These are phyloP conservation scores for Pangasius krempfi DNA, from an alignment of 2,797 vertebrate genomes.

Conservation along the genomic window DNA sequence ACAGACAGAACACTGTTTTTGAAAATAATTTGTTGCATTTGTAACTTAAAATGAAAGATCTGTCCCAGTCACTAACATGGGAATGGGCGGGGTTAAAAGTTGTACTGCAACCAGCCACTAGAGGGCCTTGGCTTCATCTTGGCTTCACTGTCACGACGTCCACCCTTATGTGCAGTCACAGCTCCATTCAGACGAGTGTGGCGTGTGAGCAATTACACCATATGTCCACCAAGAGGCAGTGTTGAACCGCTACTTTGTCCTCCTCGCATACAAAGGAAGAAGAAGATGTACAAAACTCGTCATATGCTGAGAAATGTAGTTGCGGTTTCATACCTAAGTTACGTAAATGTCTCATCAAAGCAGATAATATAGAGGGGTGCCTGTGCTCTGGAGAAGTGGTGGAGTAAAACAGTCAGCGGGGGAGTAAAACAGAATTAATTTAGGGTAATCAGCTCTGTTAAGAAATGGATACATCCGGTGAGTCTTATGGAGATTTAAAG, in stretches of 20 bases:
- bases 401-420: background rate
- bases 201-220: background rate
- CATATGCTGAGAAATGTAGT: background rate
- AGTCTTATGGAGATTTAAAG: background rate
- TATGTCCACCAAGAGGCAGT: conserved; percentile 11
- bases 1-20: background rate
- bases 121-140: background rate
- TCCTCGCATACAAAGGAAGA: background rate
- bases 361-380: background rate
- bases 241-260: background rate
- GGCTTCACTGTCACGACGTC: background rate
- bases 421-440: conserved; percentile 7
- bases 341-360: background rate
- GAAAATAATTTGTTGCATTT: background rate
- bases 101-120: background rate
- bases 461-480: conserved; percentile 17
- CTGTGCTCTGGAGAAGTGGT: background rate
- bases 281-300: background rate
- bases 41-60: background rate
- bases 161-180: background rate
- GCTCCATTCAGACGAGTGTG: background rate
- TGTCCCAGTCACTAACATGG: background rate
- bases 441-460: background rate
- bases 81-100: background rate
- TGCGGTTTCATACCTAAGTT: background rate